phyloP scores from a whole-genome alignment of 2,113 vertebrate genomes.

The Lampris megalopsis region DNA sequence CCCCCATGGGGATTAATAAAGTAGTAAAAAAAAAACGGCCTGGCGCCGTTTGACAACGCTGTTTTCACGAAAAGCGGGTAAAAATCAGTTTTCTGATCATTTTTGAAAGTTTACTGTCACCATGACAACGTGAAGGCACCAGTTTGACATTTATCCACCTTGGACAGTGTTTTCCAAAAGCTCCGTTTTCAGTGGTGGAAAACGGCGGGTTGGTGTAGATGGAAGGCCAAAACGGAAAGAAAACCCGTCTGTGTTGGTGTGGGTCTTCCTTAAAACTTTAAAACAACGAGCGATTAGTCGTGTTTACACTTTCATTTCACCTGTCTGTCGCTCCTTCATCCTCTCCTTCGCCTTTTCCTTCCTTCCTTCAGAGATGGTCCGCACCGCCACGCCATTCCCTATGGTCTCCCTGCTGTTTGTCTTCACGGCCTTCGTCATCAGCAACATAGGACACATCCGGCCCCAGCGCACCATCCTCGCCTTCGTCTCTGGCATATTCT shows the following conservation, averaged over 20 bases:
- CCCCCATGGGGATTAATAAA: too few relatives aligned
- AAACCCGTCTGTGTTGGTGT: too few relatives aligned
- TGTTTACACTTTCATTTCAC: background rate
- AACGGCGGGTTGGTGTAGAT: background rate
- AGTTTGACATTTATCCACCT: too few relatives aligned
- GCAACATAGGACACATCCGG: constrained; percentile 92
- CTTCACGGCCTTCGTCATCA: constrained; percentile 92
- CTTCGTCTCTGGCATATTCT: constrained; percentile 93
- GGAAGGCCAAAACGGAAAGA: background rate
- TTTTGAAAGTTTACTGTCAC: too few relatives aligned
- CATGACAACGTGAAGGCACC: too few relatives aligned
- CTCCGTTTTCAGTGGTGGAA: background rate
- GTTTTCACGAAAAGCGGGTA: too few relatives aligned
- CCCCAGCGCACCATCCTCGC: constrained; percentile 92
- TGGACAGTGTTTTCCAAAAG: too few relatives aligned
- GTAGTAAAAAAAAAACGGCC: too few relatives aligned
- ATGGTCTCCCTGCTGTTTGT: constrained; percentile 95
- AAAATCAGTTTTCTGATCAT: too few relatives aligned
- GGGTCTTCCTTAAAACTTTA: too few relatives aligned
- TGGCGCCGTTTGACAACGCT: too few relatives aligned
- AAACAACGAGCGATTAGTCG: too few relatives aligned
- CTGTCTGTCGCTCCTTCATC: background rate
- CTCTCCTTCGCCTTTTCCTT: background rate
- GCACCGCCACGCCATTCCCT: constrained; percentile 91
- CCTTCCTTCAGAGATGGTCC: constrained; percentile 85